A percentile compares a stretch with the other conserved stretches of the same genome.
phyloP scores from a whole-genome alignment of 2,797 vertebrate species.

The Megalops cyprinoides region DNA sequence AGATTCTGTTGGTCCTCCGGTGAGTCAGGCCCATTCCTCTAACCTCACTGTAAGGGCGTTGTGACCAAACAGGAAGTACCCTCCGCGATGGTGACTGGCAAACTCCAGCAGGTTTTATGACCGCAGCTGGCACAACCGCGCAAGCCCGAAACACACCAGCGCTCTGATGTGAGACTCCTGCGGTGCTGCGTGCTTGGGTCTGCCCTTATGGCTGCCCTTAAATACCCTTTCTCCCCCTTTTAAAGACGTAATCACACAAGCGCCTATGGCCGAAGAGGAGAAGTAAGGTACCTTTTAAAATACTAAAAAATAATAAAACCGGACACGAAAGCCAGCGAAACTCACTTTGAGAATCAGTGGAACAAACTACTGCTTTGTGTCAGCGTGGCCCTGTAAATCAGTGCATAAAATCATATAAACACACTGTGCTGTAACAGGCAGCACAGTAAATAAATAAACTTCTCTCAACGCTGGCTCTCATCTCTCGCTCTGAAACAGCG shows the following conservation, averaged over 20 bases:
- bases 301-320: background rate
- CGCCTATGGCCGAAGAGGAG: conserved; percentile 9
- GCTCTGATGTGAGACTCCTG: background rate
- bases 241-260: background rate
- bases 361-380: background rate
- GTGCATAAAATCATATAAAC: conserved; percentile 9
- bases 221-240: no score
- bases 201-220: background rate
- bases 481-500: conserved; percentile 1
- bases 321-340: background rate
- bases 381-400: background rate
- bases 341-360: background rate
- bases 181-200: background rate
- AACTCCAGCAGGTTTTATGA: background rate
- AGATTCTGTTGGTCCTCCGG: conserved; percentile 65
- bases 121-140: background rate
- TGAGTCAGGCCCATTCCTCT: conserved; percentile 62
- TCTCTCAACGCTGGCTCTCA: background rate
- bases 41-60: background rate
- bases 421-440: no score
- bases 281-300: background rate
- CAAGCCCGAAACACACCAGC: background rate
- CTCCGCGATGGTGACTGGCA: background rate
- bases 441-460: background rate
- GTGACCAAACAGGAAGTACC: background rate